Base-by-base conservation (phyloP, 2,888 invertebrate genomes). In the Eledone cirrhosa region DNA sequence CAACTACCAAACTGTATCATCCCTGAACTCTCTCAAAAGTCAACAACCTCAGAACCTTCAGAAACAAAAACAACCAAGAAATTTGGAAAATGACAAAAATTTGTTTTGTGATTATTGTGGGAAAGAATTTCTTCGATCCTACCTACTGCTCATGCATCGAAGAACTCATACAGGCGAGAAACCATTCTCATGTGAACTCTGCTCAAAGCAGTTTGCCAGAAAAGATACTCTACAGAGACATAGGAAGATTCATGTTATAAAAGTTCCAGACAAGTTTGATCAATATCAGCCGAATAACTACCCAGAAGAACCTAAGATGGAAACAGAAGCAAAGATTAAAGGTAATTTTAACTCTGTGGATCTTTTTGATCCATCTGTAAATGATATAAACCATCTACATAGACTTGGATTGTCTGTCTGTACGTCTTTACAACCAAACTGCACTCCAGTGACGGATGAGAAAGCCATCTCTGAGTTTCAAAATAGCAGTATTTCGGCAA, bases 81-180 rank as follows among this genome's bases (percentile, higher is more conserved):
- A 31, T 14, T 41, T 8, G 24, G 22, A 22, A 1, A 13, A 11
- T 11, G 72, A 33, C 19, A 33, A 41, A 22, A 24, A 22, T 22
- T 72, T n/a, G 13, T 72, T 72, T 41, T 72, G 72, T 22, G 72
- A 72, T 72, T 72, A 72, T 22, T 72, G 72, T 11, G 72, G 72
- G n/a, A 72, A 72, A 72, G 41, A 19, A 22, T 72, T 72, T 22
- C 33, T 33, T n/a, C 72, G 72, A 24, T 31, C 31, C 13, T 72
- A 72, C 24, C 22, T 72, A 22, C 33, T 72, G 4, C 31, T 41
- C 11, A 72, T 72, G 72, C 72, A 72, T 41, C 31, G 72, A 41
- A 22, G 72, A 24, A 72, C 72, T 13, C 72, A 72, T 14, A 72
- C 72, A 0, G 72, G 72, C 13, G 72, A 72, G 33, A 72, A 72